phyloP scores from a whole-genome alignment of 2,113 vertebrate genomes.

The Protomyctophum bolini region DNA sequence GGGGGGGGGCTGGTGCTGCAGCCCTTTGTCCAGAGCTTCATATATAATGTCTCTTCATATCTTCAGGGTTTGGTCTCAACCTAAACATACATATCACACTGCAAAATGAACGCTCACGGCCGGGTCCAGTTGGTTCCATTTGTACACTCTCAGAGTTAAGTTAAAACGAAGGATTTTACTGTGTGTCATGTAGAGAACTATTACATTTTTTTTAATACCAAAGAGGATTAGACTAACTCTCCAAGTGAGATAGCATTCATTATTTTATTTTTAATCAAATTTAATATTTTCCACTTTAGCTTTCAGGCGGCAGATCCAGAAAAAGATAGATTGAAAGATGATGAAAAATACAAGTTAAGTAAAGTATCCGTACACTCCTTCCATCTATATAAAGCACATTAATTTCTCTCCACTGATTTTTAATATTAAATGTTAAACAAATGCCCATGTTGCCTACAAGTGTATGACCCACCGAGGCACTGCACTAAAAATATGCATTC shows the following conservation, averaged over 20 bases:
- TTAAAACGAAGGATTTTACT: no score
- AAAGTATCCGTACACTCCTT: slow-evolving; percentile 23
- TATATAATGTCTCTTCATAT: slow-evolving; percentile 56
- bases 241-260: slow-evolving; percentile 45
- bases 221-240: slow-evolving; percentile 37
- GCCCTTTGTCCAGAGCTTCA: slow-evolving; percentile 61
- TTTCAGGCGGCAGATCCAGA: slow-evolving; percentile 38
- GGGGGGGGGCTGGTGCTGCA: slow-evolving; percentile 56
- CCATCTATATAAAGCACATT: slow-evolving; percentile 35
- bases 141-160: no score
- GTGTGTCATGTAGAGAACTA: no score
- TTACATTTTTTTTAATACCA: slow-evolving; percentile 31
- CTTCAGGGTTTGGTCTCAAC: slow-evolving; percentile 54
- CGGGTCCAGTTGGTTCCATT: no score
- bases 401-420: slow-evolving; percentile 55
- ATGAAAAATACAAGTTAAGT: slow-evolving; percentile 14
- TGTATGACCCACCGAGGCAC: slow-evolving; percentile 25
- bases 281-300: slow-evolving; percentile 49
- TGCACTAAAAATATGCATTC: slow-evolving; percentile 61
- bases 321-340: slow-evolving; percentile 25
- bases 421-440: slow-evolving; percentile 59
- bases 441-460: slow-evolving; percentile 40
- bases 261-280: slow-evolving; percentile 46
- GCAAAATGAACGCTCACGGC: slow-evolving; percentile 25
- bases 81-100: slow-evolving; percentile 24